These are phyloP conservation scores for Piscicola geometra DNA, from an alignment of 2,888 invertebrate genomes.

Conservation along the genomic window DNA sequence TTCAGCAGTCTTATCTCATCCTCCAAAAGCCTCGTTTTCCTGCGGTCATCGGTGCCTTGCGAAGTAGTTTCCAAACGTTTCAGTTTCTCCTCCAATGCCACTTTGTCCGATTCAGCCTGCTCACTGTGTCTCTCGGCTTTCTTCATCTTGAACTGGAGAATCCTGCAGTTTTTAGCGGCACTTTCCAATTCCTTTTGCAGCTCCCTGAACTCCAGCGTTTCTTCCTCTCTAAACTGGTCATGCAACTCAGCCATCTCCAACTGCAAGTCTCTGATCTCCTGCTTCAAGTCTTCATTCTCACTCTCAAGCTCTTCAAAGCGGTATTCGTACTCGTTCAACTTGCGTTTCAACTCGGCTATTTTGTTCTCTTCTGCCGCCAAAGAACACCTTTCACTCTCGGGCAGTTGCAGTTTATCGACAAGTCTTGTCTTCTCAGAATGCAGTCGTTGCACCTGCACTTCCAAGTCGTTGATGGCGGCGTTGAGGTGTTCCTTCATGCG, in stretches of 20 bases:
- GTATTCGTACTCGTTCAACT: conserved; percentile 81
- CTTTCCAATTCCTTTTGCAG: conserved; percentile 91
- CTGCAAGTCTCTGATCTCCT: conserved; percentile 84
- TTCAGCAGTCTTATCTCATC: conserved; percentile 72
- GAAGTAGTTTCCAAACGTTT: conserved; percentile 53
- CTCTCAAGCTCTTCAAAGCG: conserved; percentile 89
- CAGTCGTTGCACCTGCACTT: conserved; percentile 45
- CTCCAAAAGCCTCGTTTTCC: conserved; percentile 68
- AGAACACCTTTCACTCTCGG: conserved; percentile 44
- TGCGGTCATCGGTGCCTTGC: conserved; percentile 48
- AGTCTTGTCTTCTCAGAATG: conserved; percentile 49
- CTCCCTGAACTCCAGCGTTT: conserved; percentile 84
- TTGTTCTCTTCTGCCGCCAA: conserved; percentile 44
- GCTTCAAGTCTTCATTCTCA: conserved; percentile 88
- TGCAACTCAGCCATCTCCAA: conserved; percentile 98
- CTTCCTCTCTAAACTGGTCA: conserved; percentile 82
- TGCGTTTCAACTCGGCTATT: conserved; percentile 63
- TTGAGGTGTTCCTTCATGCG: conserved; percentile 43
- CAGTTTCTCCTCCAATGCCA: conserved; percentile 57
- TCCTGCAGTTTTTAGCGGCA: conserved; percentile 93
- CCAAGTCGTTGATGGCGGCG: conserved; percentile 42
- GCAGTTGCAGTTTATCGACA: conserved; percentile 43
- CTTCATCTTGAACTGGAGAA: conserved; percentile 91
- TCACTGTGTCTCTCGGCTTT: conserved; percentile 78
- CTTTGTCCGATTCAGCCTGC: conserved; percentile 78